These are phyloP conservation scores for Scaptomyza caliginosa DNA, from an alignment of 2,888 invertebrate species.

Conservation along the genomic window DNA sequence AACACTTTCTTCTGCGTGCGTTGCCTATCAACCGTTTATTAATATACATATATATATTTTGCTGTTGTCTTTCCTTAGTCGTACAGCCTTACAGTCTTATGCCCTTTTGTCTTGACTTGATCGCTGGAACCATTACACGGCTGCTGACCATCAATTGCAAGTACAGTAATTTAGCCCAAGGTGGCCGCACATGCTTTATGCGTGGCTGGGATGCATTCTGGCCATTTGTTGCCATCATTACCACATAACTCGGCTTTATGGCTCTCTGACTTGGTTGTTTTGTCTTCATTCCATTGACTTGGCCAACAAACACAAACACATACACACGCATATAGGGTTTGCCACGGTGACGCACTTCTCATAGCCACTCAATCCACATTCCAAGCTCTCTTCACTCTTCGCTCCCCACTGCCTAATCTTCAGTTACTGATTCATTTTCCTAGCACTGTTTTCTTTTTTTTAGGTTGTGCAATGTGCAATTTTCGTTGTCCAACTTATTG, in stretches of 20 bases:
- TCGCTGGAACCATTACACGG: slow-evolving; percentile 43
- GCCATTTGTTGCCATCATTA: slow-evolving; percentile 69
- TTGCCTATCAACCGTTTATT: slow-evolving; percentile 26
- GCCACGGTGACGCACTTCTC: slow-evolving; percentile 41
- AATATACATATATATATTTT: slow-evolving; percentile 8
- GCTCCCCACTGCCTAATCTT: not conserved
- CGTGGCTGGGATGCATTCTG: slow-evolving; percentile 42
- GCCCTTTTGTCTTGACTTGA: slow-evolving; percentile 15
- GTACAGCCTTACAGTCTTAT: slow-evolving; percentile 1
- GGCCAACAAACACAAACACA: slow-evolving; percentile 14
- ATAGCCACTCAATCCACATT: slow-evolving; percentile 44
- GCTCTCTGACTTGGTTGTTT: slow-evolving; percentile 14
- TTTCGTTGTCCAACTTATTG: slow-evolving; percentile 67
- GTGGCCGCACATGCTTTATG: slow-evolving; percentile 50
- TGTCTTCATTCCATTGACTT: not conserved
- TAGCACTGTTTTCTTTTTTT: slow-evolving; percentile 30
- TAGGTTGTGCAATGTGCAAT: slow-evolving; percentile 45
- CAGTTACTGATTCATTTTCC: slow-evolving; percentile 35
- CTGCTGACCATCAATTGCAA: slow-evolving; percentile 63
- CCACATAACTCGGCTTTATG: slow-evolving; percentile 75
- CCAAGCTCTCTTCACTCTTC: slow-evolving; percentile 13
- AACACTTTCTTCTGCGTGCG: slow-evolving; percentile 25
- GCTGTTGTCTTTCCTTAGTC: too few relatives aligned
- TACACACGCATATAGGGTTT: slow-evolving; percentile 20
- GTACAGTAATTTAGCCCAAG: slow-evolving; percentile 69